Base-by-base conservation (phyloP, 2,113 vertebrate species). In the Empidonax alnorum region DNA sequence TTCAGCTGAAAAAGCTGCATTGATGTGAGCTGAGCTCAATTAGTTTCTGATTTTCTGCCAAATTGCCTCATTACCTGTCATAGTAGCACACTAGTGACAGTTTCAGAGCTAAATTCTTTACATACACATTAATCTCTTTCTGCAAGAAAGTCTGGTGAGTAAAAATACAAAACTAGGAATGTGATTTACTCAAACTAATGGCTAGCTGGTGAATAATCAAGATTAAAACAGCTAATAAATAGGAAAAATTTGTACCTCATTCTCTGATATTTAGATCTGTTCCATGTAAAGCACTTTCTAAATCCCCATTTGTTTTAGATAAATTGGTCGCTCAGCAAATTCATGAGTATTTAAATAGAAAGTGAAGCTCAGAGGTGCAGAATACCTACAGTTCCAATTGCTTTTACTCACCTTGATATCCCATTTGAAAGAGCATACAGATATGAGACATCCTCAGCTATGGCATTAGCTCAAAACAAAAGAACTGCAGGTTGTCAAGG, bases 51-150 rank as follows among this genome's bases (percentile, higher is more conserved):
- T 97, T 90, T 97, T 97, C 96, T 97, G 97, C 97, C 97, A 98
- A 97, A 98, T 97, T 97, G 96, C 94, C 95, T 98, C 97, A 97
- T 98, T 98, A 98, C 96, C 90, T 98, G 97, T 97, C 97, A 96
- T 21, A 42, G 68, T 76, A 97, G 94, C 73, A 95, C 82, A 96
- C 90, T 49, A 79, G 78, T 50, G 66, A 93, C 93, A 96, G 84
- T 96, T 96, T 89, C 61, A 93, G 96, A 88, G 78, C 71, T 74
- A 89, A 94, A 91, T 80, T 95, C 66, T 83, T 94, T 90, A 75
- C 74, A 79, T 90, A 90, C 69, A 81, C 65, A 85, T 85, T 90
- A 94, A 76, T 97, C 78, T 94, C 81, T 91, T 96, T 50, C 80
- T 91, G 69, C 22, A 68, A 95, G 89, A 95, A 96, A 97, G 71